Evolutionary conservation across 1,140 invertebrate species (phyloP), one percentile per base, ranked within the genome.

Genomic region (Elymnias hypermnestra): DNA sequence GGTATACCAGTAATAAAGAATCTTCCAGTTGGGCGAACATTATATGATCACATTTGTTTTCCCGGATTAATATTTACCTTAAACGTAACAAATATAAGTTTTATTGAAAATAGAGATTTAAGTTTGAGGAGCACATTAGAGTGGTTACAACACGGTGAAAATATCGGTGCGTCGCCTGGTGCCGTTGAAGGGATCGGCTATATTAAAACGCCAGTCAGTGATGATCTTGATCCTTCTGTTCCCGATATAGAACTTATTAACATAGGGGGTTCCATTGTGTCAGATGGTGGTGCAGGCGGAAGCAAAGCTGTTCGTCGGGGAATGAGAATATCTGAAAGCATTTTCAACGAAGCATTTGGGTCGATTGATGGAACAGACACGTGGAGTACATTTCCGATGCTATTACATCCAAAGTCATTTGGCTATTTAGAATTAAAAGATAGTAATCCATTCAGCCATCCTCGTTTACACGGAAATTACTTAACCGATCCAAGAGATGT

Each of bases 221-320:
- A 87, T 23, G 86, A 89, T 47, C 79, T 86, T 3, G 74, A 69
- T 33, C 87, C 87, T 7, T 50, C 40, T 46, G 85, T 89, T 55
- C 91, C 91, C 0, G 91, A 93, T 48, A 88, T 91, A 5, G 91
- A 93, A 64, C 57, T 91, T 1, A 88, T 92, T 12, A 88, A 89
- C 51, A 76, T 90, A 10, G 61, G 79, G 1, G 87, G 86, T n/a
- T 87, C 87, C 19, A 63, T 89, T 10, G 53, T 89, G 13, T 89
- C 91, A 0, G 93, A 94, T 55, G 78, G 75, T 3, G 77, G 75
- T 5, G 57, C 41, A 0, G 52, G 46, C 0, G 88, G 88, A 2
- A 92, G 92, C 5, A 60, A 89, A 46, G 70, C 89, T 21, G 53
- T 91, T 4, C 83, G 90, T 64, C 72, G 81, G 58, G 86, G 88